Conservation (phyloP, 1,140 invertebrate species). For the Calycopis cecrops region DNA sequence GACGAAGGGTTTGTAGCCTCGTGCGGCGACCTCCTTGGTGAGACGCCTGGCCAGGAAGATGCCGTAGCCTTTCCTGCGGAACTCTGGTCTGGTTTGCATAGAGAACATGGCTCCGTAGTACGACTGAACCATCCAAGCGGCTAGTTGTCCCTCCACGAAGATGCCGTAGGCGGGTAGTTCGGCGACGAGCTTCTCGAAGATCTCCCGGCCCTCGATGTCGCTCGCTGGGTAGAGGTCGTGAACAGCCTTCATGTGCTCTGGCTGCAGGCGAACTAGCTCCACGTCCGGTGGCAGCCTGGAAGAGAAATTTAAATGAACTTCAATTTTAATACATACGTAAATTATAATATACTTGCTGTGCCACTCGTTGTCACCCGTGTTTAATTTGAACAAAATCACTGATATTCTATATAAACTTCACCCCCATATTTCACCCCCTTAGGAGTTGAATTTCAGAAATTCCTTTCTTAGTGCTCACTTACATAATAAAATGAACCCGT, state of each 20-base stretch:
- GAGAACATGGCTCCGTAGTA: conserved; percentile 93
- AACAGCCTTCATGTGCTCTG: conserved; percentile 86
- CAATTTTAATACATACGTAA: too few relatives aligned
- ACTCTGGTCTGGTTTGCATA: conserved; percentile 90
- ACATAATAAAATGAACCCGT: too few relatives aligned
- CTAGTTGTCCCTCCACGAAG: conserved; percentile 82
- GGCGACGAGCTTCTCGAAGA: conserved; percentile 86
- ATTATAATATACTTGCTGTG: too few relatives aligned
- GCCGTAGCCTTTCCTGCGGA: conserved; percentile 84
- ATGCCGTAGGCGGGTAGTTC: conserved; percentile 86
- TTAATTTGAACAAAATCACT: too few relatives aligned
- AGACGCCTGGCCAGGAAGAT: too few relatives aligned
- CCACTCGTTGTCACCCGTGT: too few relatives aligned
- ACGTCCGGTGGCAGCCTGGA: conserved; percentile 77
- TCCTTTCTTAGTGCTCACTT: too few relatives aligned
- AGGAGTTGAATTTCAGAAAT: too few relatives aligned
- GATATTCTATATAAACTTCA: too few relatives aligned
- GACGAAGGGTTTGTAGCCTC: too few relatives aligned
- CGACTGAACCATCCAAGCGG: conserved; percentile 91
- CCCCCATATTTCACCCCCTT: too few relatives aligned
- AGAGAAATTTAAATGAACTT: conserved; percentile 17
- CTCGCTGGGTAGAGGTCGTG: conserved; percentile 90
- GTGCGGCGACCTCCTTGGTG: too few relatives aligned
- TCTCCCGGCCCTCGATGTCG: conserved; percentile 87
- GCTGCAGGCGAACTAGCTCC: conserved; percentile 82